These are phyloP conservation scores for Pimpla rufipes DNA, from an alignment of 2,888 invertebrate genomes.

Conservation along the genomic window DNA sequence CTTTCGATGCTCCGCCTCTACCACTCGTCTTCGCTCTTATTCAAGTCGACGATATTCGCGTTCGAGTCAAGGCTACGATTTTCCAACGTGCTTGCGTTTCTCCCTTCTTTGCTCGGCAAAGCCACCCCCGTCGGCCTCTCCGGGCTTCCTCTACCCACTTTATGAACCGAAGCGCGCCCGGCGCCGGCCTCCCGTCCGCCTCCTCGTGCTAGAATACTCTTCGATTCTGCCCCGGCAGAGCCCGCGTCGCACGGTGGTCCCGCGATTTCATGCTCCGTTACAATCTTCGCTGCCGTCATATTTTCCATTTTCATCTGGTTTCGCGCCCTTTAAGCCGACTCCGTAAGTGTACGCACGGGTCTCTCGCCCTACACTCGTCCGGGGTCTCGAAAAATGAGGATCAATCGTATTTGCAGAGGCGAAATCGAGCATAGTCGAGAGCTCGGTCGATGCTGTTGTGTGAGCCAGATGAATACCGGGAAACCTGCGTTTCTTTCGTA, in stretches of 20 bases:
- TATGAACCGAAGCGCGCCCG: slow-evolving; percentile 11
- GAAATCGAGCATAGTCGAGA: no score
- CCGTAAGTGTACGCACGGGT: background rate
- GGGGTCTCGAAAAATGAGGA: background rate
- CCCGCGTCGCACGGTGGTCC: slow-evolving; percentile 76
- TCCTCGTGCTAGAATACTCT: slow-evolving; percentile 47
- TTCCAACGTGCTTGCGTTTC: slow-evolving; percentile 70
- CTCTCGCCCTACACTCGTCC: background rate
- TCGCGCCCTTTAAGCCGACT: background rate
- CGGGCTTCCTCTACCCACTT: slow-evolving; percentile 24
- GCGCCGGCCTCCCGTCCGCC: no score
- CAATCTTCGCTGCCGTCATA: slow-evolving; percentile 75
- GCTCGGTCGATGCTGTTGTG: no score
- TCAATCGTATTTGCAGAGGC: background rate
- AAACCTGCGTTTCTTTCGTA: no score
- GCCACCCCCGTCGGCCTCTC: slow-evolving; percentile 36
- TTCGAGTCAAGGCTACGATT: slow-evolving; percentile 53
- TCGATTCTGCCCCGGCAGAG: slow-evolving; percentile 67
- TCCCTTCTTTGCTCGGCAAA: slow-evolving; percentile 39
- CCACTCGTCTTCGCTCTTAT: slow-evolving; percentile 51
- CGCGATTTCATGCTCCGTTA: slow-evolving; percentile 82
- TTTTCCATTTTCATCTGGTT: slow-evolving; percentile 72
- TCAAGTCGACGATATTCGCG: slow-evolving; percentile 59
- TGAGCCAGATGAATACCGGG: no score
- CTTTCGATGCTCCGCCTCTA: slow-evolving; percentile 52